Percentiles rank a stretch among this genome's conserved stretches.
Conservation (phyloP, 2,113 vertebrate genomes). For the Oxyruncus cristatus region DNA sequence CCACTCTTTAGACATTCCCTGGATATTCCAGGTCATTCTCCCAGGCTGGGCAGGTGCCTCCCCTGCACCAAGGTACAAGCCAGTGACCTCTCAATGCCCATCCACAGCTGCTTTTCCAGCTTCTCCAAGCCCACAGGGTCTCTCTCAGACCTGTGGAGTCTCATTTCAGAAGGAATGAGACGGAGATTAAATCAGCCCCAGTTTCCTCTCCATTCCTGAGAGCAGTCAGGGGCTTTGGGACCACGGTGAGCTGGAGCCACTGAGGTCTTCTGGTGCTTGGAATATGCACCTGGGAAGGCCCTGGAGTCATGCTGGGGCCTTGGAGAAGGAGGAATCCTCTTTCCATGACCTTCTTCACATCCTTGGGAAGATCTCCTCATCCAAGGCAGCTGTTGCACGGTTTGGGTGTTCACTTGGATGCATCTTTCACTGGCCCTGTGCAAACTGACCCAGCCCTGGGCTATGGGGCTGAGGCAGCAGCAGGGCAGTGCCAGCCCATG, state of each 20-base stretch:
- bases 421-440: background rate
- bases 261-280: background rate
- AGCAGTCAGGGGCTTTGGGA: background rate
- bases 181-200: background rate
- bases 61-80: fast-evolving
- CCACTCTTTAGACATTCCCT: background rate
- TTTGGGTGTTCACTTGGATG: background rate
- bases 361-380: background rate
- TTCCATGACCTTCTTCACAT: background rate
- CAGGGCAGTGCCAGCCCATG: background rate
- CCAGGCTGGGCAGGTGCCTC: background rate
- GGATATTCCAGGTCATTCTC: background rate
- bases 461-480: background rate
- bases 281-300: background rate
- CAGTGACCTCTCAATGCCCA: background rate
- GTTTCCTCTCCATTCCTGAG: too few relatives aligned
- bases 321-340: background rate
- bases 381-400: background rate
- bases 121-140: background rate
- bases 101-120: background rate
- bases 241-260: background rate
- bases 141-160: background rate
- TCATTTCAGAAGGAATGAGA: background rate
- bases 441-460: background rate
- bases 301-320: background rate